Percentiles rank a stretch among this genome's conserved stretches.
Conservation (phyloP, 2,113 vertebrate species). For the Dermatemys mawii region DNA sequence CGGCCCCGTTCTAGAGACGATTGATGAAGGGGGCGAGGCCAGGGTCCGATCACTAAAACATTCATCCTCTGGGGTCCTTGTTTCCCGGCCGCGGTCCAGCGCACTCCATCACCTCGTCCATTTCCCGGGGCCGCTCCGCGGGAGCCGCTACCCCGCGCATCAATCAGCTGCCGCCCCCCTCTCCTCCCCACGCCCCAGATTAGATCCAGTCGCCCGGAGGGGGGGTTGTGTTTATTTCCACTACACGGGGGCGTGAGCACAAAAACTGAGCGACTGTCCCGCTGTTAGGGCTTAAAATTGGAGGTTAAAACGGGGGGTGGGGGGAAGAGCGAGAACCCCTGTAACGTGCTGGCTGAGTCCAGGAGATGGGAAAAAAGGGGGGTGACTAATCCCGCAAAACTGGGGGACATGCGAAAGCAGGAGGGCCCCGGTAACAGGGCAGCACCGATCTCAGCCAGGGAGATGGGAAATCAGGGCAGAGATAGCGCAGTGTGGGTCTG, state of each 20-base stretch:
- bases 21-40: slow-evolving; percentile 38
- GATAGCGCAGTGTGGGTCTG: neutral
- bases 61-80: slow-evolving; percentile 52
- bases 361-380: neutral
- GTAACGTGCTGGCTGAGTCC: neutral
- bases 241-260: neutral
- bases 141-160: slow-evolving; percentile 31
- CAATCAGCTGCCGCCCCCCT: slow-evolving; percentile 29
- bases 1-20: neutral
- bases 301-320: too few species aligned
- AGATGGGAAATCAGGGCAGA: too few species aligned
- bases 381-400: neutral
- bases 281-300: neutral
- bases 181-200: neutral
- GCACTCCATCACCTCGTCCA: slow-evolving; percentile 30
- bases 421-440: neutral
- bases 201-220: neutral
- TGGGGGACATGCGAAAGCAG: neutral
- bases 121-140: neutral
- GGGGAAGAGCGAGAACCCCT: neutral
- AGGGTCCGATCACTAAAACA: slow-evolving; percentile 54
- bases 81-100: slow-evolving; percentile 4
- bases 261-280: neutral
- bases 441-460: neutral
- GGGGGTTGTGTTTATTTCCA: neutral